phyloP scores from a whole-genome alignment of 2,888 invertebrate species.

The Automeris io region DNA sequence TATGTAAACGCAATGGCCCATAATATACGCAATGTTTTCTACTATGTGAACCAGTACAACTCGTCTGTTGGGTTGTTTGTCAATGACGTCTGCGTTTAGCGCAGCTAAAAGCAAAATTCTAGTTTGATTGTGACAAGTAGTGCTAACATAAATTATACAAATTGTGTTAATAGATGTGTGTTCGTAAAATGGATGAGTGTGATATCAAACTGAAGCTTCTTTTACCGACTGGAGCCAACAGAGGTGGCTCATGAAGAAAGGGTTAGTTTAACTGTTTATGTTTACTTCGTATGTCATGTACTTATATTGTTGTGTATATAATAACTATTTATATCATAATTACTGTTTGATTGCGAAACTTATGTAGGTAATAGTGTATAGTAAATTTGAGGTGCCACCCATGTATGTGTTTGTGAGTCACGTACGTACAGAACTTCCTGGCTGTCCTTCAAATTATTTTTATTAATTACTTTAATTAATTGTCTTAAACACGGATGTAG shows the following conservation, averaged over 20 bases:
- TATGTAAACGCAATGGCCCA: constrained; percentile 60
- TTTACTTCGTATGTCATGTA: constrained; percentile 40
- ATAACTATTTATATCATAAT: constrained; percentile 36
- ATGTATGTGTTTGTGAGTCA: constrained; percentile 40
- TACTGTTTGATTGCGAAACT: constrained; percentile 31
- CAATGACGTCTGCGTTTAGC: constrained; percentile 77
- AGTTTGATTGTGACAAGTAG: constrained; percentile 74
- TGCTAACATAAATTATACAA: constrained; percentile 64
- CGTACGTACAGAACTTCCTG: constrained; percentile 20
- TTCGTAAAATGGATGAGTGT: constrained; percentile 72
- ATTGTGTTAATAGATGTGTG: constrained; percentile 67
- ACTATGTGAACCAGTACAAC: constrained; percentile 69
- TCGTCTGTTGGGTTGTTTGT: constrained; percentile 76
- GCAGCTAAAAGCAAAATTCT: constrained; percentile 75
- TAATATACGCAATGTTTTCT: constrained; percentile 66
- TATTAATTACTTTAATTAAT: constrained; percentile 16
- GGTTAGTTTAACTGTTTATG: constrained; percentile 73
- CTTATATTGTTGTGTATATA: constrained; percentile 27
- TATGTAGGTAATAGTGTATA: constrained; percentile 22
- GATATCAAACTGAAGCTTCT: constrained; percentile 62
- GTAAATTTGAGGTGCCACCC: constrained; percentile 46
- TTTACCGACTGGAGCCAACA: constrained; percentile 66
- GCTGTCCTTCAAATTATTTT: constrained; percentile 15
- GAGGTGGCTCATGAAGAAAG: constrained; percentile 76
- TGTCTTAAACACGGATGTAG: constrained; percentile 31